Evolutionary conservation across 2,797 vertebrate genomes (phyloP).

Genomic region (Yasuhikotakia modesta): DNA sequence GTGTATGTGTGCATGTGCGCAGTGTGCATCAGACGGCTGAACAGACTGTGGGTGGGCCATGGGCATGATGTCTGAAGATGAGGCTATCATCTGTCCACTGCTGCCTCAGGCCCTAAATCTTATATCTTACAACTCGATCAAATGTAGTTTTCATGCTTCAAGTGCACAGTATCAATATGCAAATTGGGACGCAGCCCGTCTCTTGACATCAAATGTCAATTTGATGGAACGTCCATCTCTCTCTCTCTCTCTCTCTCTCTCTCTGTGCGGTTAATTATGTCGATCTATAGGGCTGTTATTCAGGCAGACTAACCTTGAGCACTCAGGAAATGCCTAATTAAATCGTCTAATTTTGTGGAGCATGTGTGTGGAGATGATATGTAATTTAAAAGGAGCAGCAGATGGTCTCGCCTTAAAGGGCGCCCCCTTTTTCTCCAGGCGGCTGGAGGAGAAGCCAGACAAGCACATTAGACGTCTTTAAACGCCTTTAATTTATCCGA

Average conservation of each 20-base stretch:
- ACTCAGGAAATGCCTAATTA: conserved; percentile 61
- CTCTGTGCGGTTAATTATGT: conserved; percentile 51
- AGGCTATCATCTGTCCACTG: not conserved
- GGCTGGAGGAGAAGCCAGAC: conserved; percentile 42
- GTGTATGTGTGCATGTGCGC: not conserved
- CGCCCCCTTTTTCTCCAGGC: conserved; percentile 46
- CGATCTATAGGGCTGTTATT: conserved; percentile 47
- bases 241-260: not conserved
- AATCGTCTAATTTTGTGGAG: conserved; percentile 55
- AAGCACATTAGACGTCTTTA: conserved; percentile 62
- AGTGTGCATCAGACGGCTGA: not conserved
- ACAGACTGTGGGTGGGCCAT: not conserved
- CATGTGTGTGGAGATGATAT: conserved; percentile 45
- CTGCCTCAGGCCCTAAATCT: not conserved
- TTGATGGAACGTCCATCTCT: conserved; percentile 10
- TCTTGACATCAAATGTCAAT: conserved; percentile 30
- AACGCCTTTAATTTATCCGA: conserved; percentile 59
- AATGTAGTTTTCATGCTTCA: conserved; percentile 7
- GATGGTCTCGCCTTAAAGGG: conserved; percentile 57
- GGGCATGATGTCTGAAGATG: not conserved
- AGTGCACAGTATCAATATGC: conserved; percentile 7
- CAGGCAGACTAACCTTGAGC: conserved; percentile 60
- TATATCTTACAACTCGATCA: not conserved
- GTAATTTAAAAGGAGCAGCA: conserved; percentile 61
- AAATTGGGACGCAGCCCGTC: not conserved